Base-by-base conservation (phyloP, 2,113 vertebrate genomes). In the Leucopternis melanops region DNA sequence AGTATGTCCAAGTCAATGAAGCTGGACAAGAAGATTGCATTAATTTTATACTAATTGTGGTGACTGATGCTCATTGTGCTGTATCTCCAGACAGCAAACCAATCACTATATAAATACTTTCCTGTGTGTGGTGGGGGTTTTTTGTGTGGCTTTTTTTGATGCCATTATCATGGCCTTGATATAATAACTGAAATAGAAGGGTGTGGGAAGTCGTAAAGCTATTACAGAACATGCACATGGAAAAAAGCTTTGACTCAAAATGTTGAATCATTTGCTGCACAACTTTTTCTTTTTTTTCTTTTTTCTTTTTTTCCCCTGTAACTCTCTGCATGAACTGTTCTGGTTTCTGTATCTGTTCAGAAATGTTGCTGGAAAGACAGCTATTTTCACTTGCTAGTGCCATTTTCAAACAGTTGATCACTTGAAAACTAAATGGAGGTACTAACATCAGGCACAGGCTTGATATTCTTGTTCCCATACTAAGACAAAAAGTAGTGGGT, bases 121-220 rank as follows among this genome's bases (percentile, higher is more conserved):
- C 61, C 61, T 62, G 22, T 77, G 74, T 88, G 88, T 85, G 88
- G 62, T 90, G 71, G 52, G 84, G n/a, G 3, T 40, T 77, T 89
- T 92, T 92, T 74, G 62, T 94, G 72, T 92, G 96, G 82, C 91
- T 90, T 93, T 91, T 92, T 92, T 93, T 81, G 81, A 86, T 97
- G 84, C 94, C 97, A 96, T 95, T 97, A 96, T 94, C 96, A 58
- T 97, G 96, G 96, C 88, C 96, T 95, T 97, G 96, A 89, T 97
- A 89, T 85, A 96, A 97, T 91, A 85, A 95, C 95, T 95, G 90
- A 97, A 97, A 96, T 95, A 96, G 95, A 96, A 97, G 91, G 87
- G 89, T 94, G 94, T 96, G 96, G 96, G 95, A 96, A 97, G 96
- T 79, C 96, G 94, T 96, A 94, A 95, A 91, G 94, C 92, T 96